Evolutionary conservation across 2,113 vertebrate species (phyloP).

Genomic region (Copsychus sechellarum): DNA sequence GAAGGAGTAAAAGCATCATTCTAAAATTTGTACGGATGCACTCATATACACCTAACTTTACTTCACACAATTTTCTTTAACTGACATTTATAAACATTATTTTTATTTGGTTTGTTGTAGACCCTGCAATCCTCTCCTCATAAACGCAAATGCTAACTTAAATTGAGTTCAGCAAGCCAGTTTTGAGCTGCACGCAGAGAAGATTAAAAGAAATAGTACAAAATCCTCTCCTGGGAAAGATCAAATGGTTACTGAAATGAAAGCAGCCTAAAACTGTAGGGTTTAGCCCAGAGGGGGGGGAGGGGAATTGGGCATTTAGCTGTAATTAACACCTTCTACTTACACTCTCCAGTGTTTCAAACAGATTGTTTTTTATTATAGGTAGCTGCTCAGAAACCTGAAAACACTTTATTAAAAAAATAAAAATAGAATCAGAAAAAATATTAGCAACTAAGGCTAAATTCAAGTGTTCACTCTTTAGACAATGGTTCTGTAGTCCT

Average conservation of each 20-base stretch:
- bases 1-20: background rate
- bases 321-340: slow-evolving; percentile 66
- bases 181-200: slow-evolving; percentile 50
- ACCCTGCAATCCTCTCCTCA: background rate
- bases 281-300: background rate
- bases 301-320: slow-evolving; percentile 30
- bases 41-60: background rate
- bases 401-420: background rate
- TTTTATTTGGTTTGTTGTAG: slow-evolving; percentile 44
- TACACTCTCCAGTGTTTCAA: slow-evolving; percentile 30
- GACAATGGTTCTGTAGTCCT: background rate
- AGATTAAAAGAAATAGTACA: slow-evolving; percentile 67
- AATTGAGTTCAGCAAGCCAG: slow-evolving; percentile 45
- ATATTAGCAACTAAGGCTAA: background rate
- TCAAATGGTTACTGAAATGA: slow-evolving; percentile 68
- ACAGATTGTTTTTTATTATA: background rate
- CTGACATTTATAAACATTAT: slow-evolving; percentile 17
- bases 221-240: slow-evolving; percentile 64
- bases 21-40: background rate
- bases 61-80: slow-evolving; percentile 7
- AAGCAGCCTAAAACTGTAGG: slow-evolving; percentile 44
- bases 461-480: background rate
- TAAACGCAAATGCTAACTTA: slow-evolving; percentile 47
- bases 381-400: slow-evolving; percentile 11
- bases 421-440: background rate